Evolutionary conservation across 2,797 vertebrate species (phyloP).

Genomic region (Phrynocephalus guinanensis): DNA sequence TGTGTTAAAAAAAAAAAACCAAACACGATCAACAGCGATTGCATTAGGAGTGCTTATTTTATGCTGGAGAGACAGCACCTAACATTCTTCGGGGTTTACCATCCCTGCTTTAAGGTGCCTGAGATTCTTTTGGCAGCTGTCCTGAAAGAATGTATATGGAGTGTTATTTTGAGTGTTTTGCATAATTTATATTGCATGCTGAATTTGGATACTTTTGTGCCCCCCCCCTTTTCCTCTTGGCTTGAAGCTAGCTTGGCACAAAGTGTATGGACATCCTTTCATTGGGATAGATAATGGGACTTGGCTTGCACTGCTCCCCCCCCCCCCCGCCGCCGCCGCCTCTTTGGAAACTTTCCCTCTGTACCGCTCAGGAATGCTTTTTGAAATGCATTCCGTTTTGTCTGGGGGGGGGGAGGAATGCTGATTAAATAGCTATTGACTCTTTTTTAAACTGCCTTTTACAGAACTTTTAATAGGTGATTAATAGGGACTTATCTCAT

Average conservation of each 20-base stretch:
- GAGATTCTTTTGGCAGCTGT: not conserved
- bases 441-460: slow-evolving; percentile 23
- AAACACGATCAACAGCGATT: too few species aligned
- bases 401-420: not conserved
- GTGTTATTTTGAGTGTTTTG: slow-evolving; percentile 7
- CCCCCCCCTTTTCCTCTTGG: not conserved
- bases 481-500: slow-evolving; percentile 33
- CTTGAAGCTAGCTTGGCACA: not conserved
- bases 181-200: slow-evolving; percentile 16
- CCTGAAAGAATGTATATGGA: not conserved
- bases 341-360: not conserved
- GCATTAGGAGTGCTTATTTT: too few species aligned
- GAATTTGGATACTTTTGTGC: not conserved
- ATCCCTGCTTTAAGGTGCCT: not conserved
- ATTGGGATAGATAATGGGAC: not conserved
- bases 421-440: slow-evolving; percentile 41
- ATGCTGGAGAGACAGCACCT: not conserved
- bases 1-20: too few species aligned
- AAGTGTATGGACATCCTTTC: not conserved
- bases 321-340: not conserved
- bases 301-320: not conserved
- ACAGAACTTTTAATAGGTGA: slow-evolving; percentile 20
- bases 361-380: not conserved
- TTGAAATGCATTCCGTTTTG: slow-evolving; percentile 19
- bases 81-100: not conserved